Base-by-base conservation (phyloP, 2,797 vertebrate genomes). In the Sciaenops ocellatus region DNA sequence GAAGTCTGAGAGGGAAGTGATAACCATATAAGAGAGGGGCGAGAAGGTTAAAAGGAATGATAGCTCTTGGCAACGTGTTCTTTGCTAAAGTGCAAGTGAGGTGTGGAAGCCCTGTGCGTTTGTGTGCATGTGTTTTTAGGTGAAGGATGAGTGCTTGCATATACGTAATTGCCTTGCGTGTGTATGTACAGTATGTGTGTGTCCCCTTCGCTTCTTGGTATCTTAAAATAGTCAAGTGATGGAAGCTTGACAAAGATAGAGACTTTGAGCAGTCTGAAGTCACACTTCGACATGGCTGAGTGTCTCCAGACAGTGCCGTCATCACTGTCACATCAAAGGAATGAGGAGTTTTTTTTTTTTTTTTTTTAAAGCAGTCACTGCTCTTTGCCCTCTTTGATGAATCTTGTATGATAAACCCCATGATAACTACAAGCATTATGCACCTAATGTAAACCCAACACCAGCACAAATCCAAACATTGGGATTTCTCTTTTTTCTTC, bases 151-250 rank as follows among this genome's bases (percentile, higher is more conserved):
- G 62, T 56, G 51, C 63, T 56, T 42, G 57, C 66, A 65, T 56
- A 76, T 74, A 84, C 69, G 55, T 82, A 84, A 87, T 82, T 82
- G 74, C 71, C 55, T 41, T 24, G 47, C 69, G 52, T 79, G 55
- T 64, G 46, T 57, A 61, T 30, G 62, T 62, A 9, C 34, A 38
- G 71, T 51, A 47, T 69, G 50, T 5, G 41, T 42, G 66, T 8
- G 26, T 74, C 46, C 69, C 82, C 72, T 28, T 66, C 63, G 57
- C 70, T 83, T 65, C 76, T 50, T 42, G 57, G 83, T 94, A 94
- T 95, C 96, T 95, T 93, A 93, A 95, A 96, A 96, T 95, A 95
- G 95, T 93, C 67, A 77, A 93, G 94, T 93, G 93, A 92, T 91
- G 91, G 93, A 94, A 92, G 92, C 78, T 69, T n/a, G 57, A 76